phyloP scores from a whole-genome alignment of 2,797 vertebrate species.

The Orestias chungarensis region DNA sequence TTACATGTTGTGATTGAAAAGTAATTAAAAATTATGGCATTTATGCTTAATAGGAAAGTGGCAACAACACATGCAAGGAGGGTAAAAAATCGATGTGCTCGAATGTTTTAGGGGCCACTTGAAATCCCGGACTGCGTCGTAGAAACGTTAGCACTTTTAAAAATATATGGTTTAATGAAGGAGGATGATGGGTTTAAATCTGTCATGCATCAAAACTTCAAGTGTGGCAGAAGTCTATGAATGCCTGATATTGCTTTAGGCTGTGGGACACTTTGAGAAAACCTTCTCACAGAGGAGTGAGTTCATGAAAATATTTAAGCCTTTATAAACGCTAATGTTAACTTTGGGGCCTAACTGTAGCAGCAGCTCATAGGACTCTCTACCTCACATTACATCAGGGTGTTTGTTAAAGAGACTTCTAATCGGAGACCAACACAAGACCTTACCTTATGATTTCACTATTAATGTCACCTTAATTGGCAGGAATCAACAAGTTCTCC shows the following conservation, averaged over 20 bases:
- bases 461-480: conserved; percentile 34
- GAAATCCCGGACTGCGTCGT: conserved; percentile 31
- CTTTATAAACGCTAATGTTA: conserved; percentile 66
- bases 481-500: conserved; percentile 26
- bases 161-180: conserved; percentile 69
- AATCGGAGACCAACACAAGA: conserved; percentile 6
- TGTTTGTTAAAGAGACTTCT: conserved; percentile 7
- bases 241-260: conserved; percentile 46
- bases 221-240: conserved; percentile 50
- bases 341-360: conserved; percentile 51
- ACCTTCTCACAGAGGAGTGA: conserved; percentile 37
- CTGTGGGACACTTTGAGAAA: conserved; percentile 38
- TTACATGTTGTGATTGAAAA: conserved; percentile 36
- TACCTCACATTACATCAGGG: conserved; percentile 7
- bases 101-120: conserved; percentile 28
- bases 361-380: conserved; percentile 28
- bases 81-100: conserved; percentile 4
- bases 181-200: conserved; percentile 65
- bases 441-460: too few relatives aligned
- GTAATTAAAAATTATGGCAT: conserved; percentile 43
- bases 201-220: conserved; percentile 45
- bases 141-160: conserved; percentile 44
- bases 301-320: conserved; percentile 55
- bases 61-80: neutral
- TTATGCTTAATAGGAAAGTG: conserved; percentile 11